Evolutionary conservation across 2,888 invertebrate genomes (phyloP), one percentile per base, ranked within the genome.

Genomic region (Odontocerum albicorne): DNA sequence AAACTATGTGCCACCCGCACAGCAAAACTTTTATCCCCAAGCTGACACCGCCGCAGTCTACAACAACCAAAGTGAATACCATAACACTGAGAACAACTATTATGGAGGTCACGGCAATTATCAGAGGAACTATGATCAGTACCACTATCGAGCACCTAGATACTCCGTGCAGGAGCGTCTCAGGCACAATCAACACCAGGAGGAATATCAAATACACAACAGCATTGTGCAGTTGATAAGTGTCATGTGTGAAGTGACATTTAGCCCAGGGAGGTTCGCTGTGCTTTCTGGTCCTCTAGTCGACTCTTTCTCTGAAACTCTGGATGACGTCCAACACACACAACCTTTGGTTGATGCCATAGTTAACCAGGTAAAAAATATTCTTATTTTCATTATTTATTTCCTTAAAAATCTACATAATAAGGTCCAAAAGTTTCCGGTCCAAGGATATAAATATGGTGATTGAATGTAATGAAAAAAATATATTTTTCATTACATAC

Each of bases 221-320:
- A 78, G 77, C 65, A 75, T 78, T 65, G 71, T 67, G 40, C 84
- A 87, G 70, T 72, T 90, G 66, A 81, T 83, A 68, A 83, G 83
- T 56, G 84, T 88, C 49, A 87, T 90, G 75, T 81, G 83, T 66
- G 85, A 86, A 68, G 78, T 90, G 66, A 89, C 87, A 64, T 82
- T 84, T 68, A 87, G 87, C 78, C 90, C 90, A 43, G 90, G 89
- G 63, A 85, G 86, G 67, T 90, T 88, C 67, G 86, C 88, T 68
- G 78, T 82, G 64, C 74, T 88, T 56, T 82, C 88, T 53, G 84
- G 85, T 40, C 81, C 84, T 50, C 78, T 90, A 65, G 81, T 87
- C 65, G 85, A 85, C 66, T 83, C 84, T 3, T 83, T 90, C 66
- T 81, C 80, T 53, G 81, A 82, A 49, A 83, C 84, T 69, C 77